A percentile compares a stretch with the other conserved stretches of the same genome.
These are phyloP conservation scores for Pseudocheirus occidentalis DNA, from an alignment of 2,797 vertebrate species.

Conservation along the genomic window DNA sequence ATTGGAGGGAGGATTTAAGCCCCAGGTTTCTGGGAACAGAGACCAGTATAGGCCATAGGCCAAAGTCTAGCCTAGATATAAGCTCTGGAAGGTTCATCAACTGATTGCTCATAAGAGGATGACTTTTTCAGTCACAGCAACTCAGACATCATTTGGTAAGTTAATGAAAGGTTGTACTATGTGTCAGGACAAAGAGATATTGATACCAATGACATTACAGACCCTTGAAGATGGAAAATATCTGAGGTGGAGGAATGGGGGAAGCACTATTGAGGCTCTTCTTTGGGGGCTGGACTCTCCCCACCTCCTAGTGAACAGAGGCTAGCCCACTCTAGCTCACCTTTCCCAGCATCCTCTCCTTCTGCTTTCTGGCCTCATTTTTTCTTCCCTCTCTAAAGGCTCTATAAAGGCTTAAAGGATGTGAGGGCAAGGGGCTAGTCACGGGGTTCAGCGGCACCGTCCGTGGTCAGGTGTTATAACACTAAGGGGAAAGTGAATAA, in stretches of 20 bases:
- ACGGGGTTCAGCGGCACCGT: neutral
- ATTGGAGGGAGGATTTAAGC: neutral
- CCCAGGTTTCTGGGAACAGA: no score
- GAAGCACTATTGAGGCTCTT: neutral
- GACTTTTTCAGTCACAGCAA: neutral
- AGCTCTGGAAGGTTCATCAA: neutral
- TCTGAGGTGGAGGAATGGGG: neutral
- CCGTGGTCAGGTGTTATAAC: neutral
- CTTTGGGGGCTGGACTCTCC: neutral
- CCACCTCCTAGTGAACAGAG: neutral
- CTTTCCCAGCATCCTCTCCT: neutral
- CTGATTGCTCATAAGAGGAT: neutral
- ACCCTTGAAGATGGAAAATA: neutral
- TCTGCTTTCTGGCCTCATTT: slow-evolving; percentile 20
- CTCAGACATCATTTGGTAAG: neutral
- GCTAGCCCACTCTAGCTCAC: neutral
- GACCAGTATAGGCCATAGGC: neutral
- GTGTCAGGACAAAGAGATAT: neutral
- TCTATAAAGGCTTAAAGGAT: neutral
- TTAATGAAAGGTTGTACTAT: no score
- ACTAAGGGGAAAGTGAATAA: neutral
- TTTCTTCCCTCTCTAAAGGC: neutral
- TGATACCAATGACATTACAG: neutral
- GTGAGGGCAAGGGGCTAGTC: neutral
- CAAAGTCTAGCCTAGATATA: neutral